Evolutionary conservation across 1,140 invertebrate genomes (phyloP), one percentile per base, ranked within the genome.

Genomic region (Chironomus tepperi): DNA sequence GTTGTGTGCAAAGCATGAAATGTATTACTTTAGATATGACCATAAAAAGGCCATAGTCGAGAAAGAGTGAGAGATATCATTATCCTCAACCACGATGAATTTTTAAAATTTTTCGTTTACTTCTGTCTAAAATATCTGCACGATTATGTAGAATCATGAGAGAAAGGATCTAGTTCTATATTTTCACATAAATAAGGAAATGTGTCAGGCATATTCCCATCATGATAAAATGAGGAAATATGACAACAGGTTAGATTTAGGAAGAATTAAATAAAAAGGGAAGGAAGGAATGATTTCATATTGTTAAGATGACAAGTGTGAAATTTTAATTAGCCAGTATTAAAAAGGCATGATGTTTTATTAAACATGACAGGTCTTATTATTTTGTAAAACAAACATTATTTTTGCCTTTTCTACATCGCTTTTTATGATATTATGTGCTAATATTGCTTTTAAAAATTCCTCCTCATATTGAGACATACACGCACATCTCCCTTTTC

Each of bases 321-420:
- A 70, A 70, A 70, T 70, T 70, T 70, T 70, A 70, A 70, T 70
- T 70, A 70, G 65, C 18, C 8, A 19, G 65, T 18, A 70, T 19
- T 9, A 21, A n/a, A n/a, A n/a, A 10, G 65, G 65, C 16, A 70
- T 18, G 16, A 7, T 19, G 65, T 18, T 19, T 9, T 15, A 70
- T 70, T 18, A 18, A 70, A 21, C 16, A 70, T 21, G 16, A 9
- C 16, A 70, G 65, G 9, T 18, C 18, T 9, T 70, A 19, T 18
- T 9, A 70, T 16, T 19, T 70, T 18, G n/a, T 12, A 67, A 18
- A 67, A 47, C 15, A 47, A n/a, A 47, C 43, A 47, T 47, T 47
- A 47, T 47, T 47, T 47, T 47, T 47, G 43, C 3, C 43, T 47
- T 47, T 47, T 47, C 43, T 47, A 47, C n/a, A 67, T n/a, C n/a